These are phyloP conservation scores for Polydrusus pterygomalis DNA, from an alignment of 2,888 invertebrate species.

Conservation along the genomic window DNA sequence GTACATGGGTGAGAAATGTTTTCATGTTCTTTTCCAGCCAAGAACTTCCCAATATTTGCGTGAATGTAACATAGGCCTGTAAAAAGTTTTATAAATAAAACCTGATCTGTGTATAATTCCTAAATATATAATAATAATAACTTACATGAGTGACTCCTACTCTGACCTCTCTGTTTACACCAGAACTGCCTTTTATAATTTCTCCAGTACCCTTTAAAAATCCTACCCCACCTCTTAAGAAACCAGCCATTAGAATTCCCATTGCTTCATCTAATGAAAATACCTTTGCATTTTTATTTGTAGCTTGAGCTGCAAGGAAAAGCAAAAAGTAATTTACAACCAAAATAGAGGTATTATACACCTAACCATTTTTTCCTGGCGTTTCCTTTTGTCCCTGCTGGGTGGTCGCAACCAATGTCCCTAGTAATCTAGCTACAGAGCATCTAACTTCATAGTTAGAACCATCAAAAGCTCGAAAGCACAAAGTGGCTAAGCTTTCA, in stretches of 20 bases:
- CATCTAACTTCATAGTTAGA: slow-evolving; percentile 94
- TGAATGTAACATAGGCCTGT: slow-evolving; percentile 96
- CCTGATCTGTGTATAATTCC: no score
- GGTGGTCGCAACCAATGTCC: slow-evolving; percentile 89
- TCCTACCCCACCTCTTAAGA: slow-evolving; percentile 93
- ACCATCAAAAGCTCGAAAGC: slow-evolving; percentile 93
- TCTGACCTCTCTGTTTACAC: slow-evolving; percentile 95
- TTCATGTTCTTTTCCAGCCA: slow-evolving; percentile 97
- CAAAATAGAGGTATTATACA: background rate
- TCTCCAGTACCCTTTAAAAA: slow-evolving; percentile 95
- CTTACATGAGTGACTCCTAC: slow-evolving; percentile 97
- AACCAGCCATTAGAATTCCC: slow-evolving; percentile 93
- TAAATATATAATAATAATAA: background rate
- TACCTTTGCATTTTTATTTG: slow-evolving; percentile 74
- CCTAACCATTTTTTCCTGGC: slow-evolving; percentile 68
- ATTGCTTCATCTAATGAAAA: slow-evolving; percentile 93
- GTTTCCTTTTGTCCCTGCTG: slow-evolving; percentile 80
- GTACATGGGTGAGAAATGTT: slow-evolving; percentile 89
- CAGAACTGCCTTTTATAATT: slow-evolving; percentile 95
- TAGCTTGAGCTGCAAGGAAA: slow-evolving; percentile 57
- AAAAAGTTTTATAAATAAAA: no score
- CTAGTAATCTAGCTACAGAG: slow-evolving; percentile 93
- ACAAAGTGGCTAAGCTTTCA: slow-evolving; percentile 93
- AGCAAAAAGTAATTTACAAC: background rate
- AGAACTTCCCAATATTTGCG: slow-evolving; percentile 92